Evolutionary conservation across 92 coral and sea anemone genomes (phyloP).

Genomic region (Montipora capitata): DNA sequence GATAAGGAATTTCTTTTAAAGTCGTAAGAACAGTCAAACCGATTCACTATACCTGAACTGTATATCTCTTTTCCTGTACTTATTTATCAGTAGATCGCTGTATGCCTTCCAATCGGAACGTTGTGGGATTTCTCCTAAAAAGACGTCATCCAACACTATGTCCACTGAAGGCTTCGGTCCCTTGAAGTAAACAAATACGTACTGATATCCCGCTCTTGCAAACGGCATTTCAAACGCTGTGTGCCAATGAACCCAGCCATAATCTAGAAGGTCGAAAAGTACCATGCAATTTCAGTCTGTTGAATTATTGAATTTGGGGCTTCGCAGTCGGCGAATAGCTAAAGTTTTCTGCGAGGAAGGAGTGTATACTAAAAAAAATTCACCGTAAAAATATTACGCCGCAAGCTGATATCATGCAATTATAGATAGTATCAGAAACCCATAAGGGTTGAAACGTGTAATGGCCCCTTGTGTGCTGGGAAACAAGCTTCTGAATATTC

Average conservation of each 20-base stretch:
- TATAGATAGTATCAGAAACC: too few species aligned
- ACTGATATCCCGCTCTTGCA: conserved; percentile 71
- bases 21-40: background rate
- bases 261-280: conserved; percentile 42
- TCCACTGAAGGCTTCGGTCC: conserved; percentile 84
- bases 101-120: conserved; percentile 74
- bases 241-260: conserved; percentile 89
- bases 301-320: too few species aligned
- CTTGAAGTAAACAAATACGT: conserved; percentile 83
- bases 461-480: too few species aligned
- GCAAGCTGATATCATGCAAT: too few species aligned
- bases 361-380: too few species aligned
- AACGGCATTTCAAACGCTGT: conserved; percentile 85
- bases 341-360: too few species aligned
- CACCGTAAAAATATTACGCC: too few species aligned
- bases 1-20: background rate
- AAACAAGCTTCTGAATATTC: too few species aligned
- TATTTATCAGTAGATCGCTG: conserved; percentile 79
- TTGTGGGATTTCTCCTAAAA: conserved; percentile 72
- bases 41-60: conserved; percentile 57
- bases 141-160: conserved; percentile 78
- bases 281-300: too few species aligned
- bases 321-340: too few species aligned
- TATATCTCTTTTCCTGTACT: conserved; percentile 75
- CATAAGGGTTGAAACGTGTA: too few species aligned